Evolutionary conservation across 2,888 invertebrate species (phyloP), one percentile per base, ranked within the genome.

Genomic region (Oxycera nigricornis): DNA sequence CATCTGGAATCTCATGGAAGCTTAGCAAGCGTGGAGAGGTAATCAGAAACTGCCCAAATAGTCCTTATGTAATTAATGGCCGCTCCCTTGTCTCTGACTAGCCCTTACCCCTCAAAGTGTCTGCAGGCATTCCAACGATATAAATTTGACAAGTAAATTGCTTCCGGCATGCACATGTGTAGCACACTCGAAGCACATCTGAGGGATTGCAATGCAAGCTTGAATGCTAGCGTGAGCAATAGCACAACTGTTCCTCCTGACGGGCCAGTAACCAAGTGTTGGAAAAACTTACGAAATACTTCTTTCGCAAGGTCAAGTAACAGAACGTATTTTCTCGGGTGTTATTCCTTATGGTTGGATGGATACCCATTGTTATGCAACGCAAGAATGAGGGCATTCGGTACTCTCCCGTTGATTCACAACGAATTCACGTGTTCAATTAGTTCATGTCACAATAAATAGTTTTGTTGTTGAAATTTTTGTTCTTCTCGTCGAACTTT

Each of bases 81-180:
- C n/a, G 22, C 28, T 28, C 9, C 14, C 59, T 9, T 24, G 57
- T 9, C 20, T 28, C 28, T 26, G 59, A 26, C 9, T 28, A 28
- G 59, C 28, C 17, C 17, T 9, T 26, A 30, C 30, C 11, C 59
- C 30, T 59, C 26, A 57, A 57, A 59, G 30, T 28, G 59, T 28
- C 30, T 59, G 59, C 28, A 28, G 14, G 62, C 35, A 62, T 31
- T 62, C 62, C 20, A 62, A 35, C 35, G 62, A 62, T 20, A 35
- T 62, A 35, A 31, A 61, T 31, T 61, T 7, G 61, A 61, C 61
- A 35, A 62, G 62, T 62, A 62, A 59, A 62, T 62, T 62, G 20
- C 26, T 35, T 31, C 35, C 26, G 35, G 11, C 35, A 62, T 62
- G 62, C 35, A 35, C 11, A n/a, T n/a, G n/a, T n/a, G n/a, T n/a